Evolutionary conservation across 2,113 vertebrate genomes (phyloP), one percentile per base, ranked within the genome.

Genomic region (Ursus arctos): DNA sequence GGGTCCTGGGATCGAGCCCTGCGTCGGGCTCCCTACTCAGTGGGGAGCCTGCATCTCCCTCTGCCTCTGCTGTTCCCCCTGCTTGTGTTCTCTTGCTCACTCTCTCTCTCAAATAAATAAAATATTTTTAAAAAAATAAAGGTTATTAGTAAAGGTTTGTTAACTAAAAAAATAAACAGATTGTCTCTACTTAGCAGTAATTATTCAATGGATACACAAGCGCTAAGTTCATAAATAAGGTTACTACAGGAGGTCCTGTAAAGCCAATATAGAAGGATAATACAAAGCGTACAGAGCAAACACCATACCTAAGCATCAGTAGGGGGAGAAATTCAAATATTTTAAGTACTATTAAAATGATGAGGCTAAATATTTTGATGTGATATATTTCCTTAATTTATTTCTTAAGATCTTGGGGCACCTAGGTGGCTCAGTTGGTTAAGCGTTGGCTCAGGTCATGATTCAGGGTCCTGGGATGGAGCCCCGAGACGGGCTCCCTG

Each of bases 361-460:
- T 33, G 63, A 83, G 0, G 28, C n/a, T 88, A 59, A 81, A 49
- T 55, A 67, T 77, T 80, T 77, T 53, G 21, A 96, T 28, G 11
- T 91, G 33, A 65, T 69, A 36, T 69, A 57, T 71, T 57, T 92
- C 36, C 40, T 96, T 69, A 88, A 85, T 47, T 94, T 92, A 77
- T 83, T 91, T 92, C 63, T 87, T 76, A 84, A 80, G 67, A 59
- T 74, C 79, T 93, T 74, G 31, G 31, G 14, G 63, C 33, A 14
- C 28, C 63, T 65, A 31, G 31, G 28, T 33, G 63, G 63, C 13
- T 65, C 31, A 33, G 63, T 33, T 33, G 63, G 63, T 33, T 65
- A 65, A 65, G 14, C 14, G 31, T 33, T 14, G 31, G 63, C 28
- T 65, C 63, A 65, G 63, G 63, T 65, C 63, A 33, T 65, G 63